Percentiles rank a stretch among this genome's conserved stretches.
Evolutionary conservation across 2,113 vertebrate species (phyloP).

Genomic region (Plecotus auritus): DNA sequence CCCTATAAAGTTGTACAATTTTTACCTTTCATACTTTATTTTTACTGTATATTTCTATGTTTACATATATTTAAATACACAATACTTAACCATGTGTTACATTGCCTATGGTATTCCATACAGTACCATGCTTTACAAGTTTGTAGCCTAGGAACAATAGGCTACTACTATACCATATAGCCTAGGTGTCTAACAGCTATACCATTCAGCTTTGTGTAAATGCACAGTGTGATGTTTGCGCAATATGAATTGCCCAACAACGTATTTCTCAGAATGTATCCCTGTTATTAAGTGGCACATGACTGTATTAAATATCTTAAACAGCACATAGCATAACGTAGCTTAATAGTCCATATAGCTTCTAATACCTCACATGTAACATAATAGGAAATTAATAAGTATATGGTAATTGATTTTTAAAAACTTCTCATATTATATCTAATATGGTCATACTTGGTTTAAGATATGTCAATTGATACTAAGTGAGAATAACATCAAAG

Average conservation of each 20-base stretch:
- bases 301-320: not conserved
- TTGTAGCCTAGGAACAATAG: not conserved
- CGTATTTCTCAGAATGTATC: not conserved
- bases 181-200: no score
- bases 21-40: not conserved
- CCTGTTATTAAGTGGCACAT: not conserved
- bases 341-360: not conserved
- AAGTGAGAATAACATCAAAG: not conserved
- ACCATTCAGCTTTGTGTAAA: not conserved
- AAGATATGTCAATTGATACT: not conserved
- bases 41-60: not conserved
- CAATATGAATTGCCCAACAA: not conserved
- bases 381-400: not conserved
- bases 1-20: no score
- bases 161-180: not conserved
- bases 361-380: not conserved
- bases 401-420: not conserved
- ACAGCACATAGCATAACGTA: not conserved
- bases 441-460: not conserved
- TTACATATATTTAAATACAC: not conserved
- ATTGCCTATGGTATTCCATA: not conserved
- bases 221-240: not conserved
- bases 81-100: not conserved
- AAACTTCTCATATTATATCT: slow-evolving; percentile 6
- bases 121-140: not conserved